A percentile compares a stretch with the other conserved stretches of the same genome.
Evolutionary conservation across 1,140 invertebrate genomes (phyloP).

Genomic region (Heterodera carotae): DNA sequence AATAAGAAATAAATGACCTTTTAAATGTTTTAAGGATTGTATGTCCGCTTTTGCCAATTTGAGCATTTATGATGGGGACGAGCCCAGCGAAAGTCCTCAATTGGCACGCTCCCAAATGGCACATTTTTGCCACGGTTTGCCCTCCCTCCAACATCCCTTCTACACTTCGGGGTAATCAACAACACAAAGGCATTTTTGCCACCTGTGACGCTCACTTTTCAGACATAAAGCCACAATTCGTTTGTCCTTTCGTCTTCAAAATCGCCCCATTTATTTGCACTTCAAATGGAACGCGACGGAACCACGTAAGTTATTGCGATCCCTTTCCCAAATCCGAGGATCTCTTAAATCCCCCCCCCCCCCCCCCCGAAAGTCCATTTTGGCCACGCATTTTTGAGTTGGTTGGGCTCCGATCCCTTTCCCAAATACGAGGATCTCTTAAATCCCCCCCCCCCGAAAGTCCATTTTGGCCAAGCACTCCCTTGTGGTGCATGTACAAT

Average conservation of each 20-base stretch:
- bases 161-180: constrained; percentile 27
- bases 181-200: constrained; percentile 1
- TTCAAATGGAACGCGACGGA: constrained; percentile 38
- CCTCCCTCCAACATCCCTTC: constrained; percentile 20
- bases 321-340: too few relatives aligned
- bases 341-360: too few relatives aligned
- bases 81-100: constrained; percentile 19
- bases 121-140: constrained; percentile 36
- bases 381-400: too few relatives aligned
- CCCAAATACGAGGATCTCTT: too few relatives aligned
- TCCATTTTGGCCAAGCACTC: too few relatives aligned
- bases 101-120: constrained; percentile 27
- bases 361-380: too few relatives aligned
- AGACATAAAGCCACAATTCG: constrained; percentile 27
- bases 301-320: constrained; percentile 23
- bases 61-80: constrained; percentile 37
- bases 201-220: background rate
- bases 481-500: too few relatives aligned
- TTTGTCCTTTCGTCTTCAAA: constrained; percentile 33
- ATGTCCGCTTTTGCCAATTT: constrained; percentile 32
- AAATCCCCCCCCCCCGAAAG: too few relatives aligned
- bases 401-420: too few relatives aligned
- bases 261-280: constrained; percentile 26
- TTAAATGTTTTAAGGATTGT: constrained; percentile 17
- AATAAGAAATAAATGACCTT: background rate